phyloP scores from a whole-genome alignment of 2,797 vertebrate genomes.

The Dallia pectoralis region DNA sequence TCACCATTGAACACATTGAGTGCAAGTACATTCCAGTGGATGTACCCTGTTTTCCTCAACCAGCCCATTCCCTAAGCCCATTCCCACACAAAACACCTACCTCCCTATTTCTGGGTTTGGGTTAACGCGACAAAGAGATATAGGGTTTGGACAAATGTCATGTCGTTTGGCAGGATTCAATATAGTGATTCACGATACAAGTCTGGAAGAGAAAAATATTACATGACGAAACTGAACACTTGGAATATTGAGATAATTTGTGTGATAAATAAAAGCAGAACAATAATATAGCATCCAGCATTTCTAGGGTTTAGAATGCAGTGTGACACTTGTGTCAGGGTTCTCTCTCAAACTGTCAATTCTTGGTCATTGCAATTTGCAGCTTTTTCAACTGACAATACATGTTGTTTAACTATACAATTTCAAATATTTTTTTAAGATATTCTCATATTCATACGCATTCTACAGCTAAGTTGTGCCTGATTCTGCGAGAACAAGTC shows the following conservation, averaged over 20 bases:
- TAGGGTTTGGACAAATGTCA: not conserved
- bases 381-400: too few relatives aligned
- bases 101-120: not conserved
- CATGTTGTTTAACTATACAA: too few relatives aligned
- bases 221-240: not conserved
- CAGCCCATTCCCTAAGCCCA: not conserved
- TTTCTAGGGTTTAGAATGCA: not conserved
- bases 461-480: not conserved
- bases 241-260: not conserved
- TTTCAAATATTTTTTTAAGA: not conserved
- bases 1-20: slow-evolving; percentile 7
- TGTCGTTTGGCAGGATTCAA: not conserved
- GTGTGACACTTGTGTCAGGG: too few relatives aligned
- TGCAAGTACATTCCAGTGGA: not conserved
- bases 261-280: not conserved
- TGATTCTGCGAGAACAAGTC: not conserved
- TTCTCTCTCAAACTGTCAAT: too few relatives aligned
- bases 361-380: too few relatives aligned
- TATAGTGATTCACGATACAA: not conserved
- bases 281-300: not conserved
- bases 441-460: not conserved
- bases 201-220: not conserved
- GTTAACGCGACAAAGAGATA: not conserved
- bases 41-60: not conserved
- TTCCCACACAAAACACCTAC: not conserved